These are phyloP conservation scores for Cynopterus sphinx DNA, from an alignment of 2,797 vertebrate genomes.

Conservation along the genomic window DNA sequence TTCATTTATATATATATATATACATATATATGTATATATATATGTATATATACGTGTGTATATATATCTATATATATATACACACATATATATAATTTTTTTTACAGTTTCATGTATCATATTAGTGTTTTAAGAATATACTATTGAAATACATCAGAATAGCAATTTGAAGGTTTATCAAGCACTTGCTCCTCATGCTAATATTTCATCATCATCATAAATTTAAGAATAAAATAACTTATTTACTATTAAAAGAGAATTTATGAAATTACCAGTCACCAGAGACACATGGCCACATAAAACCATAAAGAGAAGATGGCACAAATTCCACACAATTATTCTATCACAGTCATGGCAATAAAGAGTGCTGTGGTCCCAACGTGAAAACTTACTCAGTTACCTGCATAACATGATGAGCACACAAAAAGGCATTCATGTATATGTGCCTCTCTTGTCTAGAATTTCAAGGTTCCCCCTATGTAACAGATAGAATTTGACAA, in stretches of 20 bases:
- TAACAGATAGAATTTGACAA: neutral
- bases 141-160: constrained; percentile 46
- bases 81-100: neutral
- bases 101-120: constrained; percentile 37
- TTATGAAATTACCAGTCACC: neutral
- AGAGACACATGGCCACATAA: neutral
- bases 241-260: constrained; percentile 51
- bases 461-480: neutral
- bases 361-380: neutral
- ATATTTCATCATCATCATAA: neutral
- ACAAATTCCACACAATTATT: neutral
- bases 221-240: constrained; percentile 46
- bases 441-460: neutral
- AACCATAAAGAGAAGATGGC: neutral
- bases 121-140: constrained; percentile 21
- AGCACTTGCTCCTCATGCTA: neutral
- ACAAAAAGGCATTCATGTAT: neutral
- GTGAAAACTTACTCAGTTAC: neutral
- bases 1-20: constrained; percentile 7
- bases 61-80: no score
- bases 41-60: no score
- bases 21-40: no score
- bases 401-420: neutral
- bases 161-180: neutral
- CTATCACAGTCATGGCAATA: neutral